These are phyloP conservation scores for Ammospiza caudacuta DNA, from an alignment of 2,113 vertebrate species.

Conservation along the genomic window DNA sequence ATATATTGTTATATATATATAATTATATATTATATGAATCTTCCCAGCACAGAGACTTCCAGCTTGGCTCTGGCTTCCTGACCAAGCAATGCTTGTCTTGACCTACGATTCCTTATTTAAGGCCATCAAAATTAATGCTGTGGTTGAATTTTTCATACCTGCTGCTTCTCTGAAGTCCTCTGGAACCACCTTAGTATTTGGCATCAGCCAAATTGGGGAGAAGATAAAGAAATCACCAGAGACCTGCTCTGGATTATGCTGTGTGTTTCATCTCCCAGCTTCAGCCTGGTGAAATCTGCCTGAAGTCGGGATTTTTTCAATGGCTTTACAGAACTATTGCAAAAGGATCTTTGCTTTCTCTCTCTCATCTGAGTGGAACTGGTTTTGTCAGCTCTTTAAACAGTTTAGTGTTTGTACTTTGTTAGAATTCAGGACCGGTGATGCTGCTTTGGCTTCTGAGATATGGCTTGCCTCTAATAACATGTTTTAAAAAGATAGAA, in stretches of 20 bases:
- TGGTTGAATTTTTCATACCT: neutral
- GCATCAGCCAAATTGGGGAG: neutral
- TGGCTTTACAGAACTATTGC: neutral
- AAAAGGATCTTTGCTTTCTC: neutral
- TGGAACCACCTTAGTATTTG: neutral
- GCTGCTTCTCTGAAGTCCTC: neutral
- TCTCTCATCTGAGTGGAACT: neutral
- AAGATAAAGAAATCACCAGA: neutral
- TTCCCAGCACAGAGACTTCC: neutral
- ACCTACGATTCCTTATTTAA: neutral
- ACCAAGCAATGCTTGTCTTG: neutral
- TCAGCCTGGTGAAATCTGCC: neutral
- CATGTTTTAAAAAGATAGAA: neutral
- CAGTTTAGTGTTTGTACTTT: neutral
- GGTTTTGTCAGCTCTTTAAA: neutral
- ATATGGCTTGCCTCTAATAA: neutral
- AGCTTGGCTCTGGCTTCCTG: neutral
- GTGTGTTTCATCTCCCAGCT: neutral
- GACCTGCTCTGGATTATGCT: neutral
- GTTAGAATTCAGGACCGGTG: neutral
- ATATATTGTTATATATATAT: too few species aligned
- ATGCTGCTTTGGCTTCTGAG: neutral
- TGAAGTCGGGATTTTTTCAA: neutral
- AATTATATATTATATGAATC: neutral
- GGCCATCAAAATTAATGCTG: neutral